Conservation (phyloP, 2,888 invertebrate genomes). For the Microplitis deprimator region DNA sequence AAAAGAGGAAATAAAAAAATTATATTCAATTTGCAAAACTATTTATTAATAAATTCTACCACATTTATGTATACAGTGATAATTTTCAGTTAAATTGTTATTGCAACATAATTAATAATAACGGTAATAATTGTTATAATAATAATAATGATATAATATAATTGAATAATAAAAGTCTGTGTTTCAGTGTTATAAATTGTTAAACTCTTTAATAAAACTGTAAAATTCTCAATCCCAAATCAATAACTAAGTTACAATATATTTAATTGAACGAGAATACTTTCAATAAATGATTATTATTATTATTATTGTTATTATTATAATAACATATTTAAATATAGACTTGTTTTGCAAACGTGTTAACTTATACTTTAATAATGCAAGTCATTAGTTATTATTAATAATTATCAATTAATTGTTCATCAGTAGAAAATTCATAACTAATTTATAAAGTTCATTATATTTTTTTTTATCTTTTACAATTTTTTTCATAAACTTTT, state of each 20-base stretch:
- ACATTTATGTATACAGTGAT: conserved; percentile 46
- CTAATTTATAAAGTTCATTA: background rate
- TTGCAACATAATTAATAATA: conserved; percentile 42
- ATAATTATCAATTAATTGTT: background rate
- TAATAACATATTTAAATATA: conserved; percentile 18
- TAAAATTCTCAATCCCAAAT: conserved; percentile 4
- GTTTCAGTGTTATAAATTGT: conserved; percentile 1
- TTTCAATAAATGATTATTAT: conserved; percentile 33
- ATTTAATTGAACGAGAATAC: conserved; percentile 31
- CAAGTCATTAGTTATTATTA: background rate
- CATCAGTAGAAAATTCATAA: conserved; percentile 8
- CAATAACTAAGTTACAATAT: background rate
- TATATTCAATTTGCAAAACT: conserved; percentile 59
- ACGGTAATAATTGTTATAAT: conserved; percentile 13
- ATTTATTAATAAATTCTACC: conserved; percentile 56
- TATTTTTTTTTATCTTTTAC: background rate
- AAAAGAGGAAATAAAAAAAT: conserved; percentile 5
- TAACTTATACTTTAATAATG: conserved; percentile 4
- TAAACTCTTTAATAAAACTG: conserved; percentile 5
- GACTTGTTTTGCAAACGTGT: background rate
- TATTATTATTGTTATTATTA: conserved; percentile 29
- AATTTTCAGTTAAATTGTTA: conserved; percentile 45
- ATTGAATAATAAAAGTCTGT: conserved; percentile 6
- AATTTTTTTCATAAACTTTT: background rate
- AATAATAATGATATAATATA: conserved; percentile 6